Base-by-base conservation (phyloP, 2,888 invertebrate genomes). In the Amphipyra tragopoginis region DNA sequence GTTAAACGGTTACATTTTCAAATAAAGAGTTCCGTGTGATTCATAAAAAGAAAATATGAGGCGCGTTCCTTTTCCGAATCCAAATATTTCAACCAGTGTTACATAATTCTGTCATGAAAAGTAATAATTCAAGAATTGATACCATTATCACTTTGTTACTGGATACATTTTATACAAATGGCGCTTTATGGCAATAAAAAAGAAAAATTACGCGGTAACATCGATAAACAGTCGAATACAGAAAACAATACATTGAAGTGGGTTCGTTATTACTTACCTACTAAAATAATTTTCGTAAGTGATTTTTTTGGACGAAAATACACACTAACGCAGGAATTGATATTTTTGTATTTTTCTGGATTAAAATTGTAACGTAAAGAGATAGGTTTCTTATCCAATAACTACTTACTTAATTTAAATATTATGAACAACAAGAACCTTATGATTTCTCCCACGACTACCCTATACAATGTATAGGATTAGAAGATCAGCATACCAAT, bases 151-250 rank as follows among this genome's bases (percentile, higher is more conserved):
- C 78, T 73, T 79, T 70, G 75, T 79, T 73, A 73, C 64, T 44
- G 64, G 64, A 70, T 68, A 82, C 74, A 79, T 77, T 82, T 82
- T 75, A 76, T 77, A 69, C 70, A 67, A 85, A 86, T 78, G 83
- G 78, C 74, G 48, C 69, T 72, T 65, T 68, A 59, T 60, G 70
- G 76, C 79, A 80, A 81, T 86, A 86, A 86, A 86, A 83, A 81
- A 81, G 86, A 85, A 69, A 75, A 80, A 86, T 81, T 65, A 72
- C 77, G 65, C 60, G 73, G 61, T 55, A 71, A 64, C 65, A 65
- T 71, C 75, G 70, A 77, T 79, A 81, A 84, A 81, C 65, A 78
- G 8, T 15, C 39, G 49, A 33, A 38, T 52, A 54, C 38, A 53
- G 63, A 54, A 71, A 43, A 70, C 51, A 71, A 69, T 51, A 74